Evolutionary conservation across 2,797 vertebrate species (phyloP).

Genomic region (Yasuhikotakia modesta): DNA sequence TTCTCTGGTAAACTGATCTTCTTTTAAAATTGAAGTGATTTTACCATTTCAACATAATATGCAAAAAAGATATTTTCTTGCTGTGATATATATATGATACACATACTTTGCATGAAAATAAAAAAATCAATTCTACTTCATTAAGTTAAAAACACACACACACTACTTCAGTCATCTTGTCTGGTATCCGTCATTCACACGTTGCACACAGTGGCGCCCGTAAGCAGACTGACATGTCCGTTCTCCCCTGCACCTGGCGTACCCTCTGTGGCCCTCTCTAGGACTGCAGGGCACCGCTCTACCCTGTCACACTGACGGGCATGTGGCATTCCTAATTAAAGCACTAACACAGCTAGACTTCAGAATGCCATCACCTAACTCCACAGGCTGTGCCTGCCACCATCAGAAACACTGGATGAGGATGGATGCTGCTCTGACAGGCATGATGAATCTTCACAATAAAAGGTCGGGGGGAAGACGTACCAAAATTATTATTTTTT

Average conservation of each 20-base stretch:
- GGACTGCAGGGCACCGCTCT: constrained; percentile 62
- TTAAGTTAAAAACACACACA: constrained; percentile 9
- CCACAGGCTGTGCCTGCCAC: constrained; percentile 53
- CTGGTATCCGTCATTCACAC: constrained; percentile 72
- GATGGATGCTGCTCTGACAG: constrained; percentile 46
- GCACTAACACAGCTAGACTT: constrained; percentile 67
- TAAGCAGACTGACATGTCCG: constrained; percentile 68
- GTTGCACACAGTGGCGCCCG: constrained; percentile 74
- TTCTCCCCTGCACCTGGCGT: constrained; percentile 5
- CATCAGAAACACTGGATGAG: constrained; percentile 40
- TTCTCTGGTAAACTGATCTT: no score
- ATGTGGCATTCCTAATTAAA: constrained; percentile 84
- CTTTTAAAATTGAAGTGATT: no score
- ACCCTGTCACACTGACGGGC: constrained; percentile 77
- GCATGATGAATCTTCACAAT: constrained; percentile 26
- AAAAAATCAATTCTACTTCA: constrained; percentile 8
- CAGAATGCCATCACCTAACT: constrained; percentile 46
- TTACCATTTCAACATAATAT: no score
- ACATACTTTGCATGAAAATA: neutral
- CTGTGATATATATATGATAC: no score
- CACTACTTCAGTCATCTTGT: constrained; percentile 49
- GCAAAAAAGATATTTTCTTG: no score
- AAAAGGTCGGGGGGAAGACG: constrained; percentile 51
- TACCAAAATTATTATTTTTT: constrained; percentile 55
- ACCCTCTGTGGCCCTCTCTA: constrained; percentile 62